A percentile compares a stretch with the other conserved stretches of the same genome.
These are phyloP conservation scores for Eupleurogrammus muticus DNA, from an alignment of 2,797 vertebrate species.

Conservation along the genomic window DNA sequence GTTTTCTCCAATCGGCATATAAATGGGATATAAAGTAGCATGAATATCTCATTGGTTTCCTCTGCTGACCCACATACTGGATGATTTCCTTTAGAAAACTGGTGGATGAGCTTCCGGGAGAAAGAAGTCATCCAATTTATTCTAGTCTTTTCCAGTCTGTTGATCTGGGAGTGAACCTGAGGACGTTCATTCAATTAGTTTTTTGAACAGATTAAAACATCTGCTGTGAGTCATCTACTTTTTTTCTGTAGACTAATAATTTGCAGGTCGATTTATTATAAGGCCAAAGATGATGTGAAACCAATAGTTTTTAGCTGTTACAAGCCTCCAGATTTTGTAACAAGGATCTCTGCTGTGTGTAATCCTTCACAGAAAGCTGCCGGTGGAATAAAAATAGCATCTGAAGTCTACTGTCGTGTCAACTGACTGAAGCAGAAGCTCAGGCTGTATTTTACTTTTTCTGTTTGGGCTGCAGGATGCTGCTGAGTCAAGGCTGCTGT, in stretches of 20 bases:
- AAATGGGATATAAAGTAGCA: slow-evolving; percentile 67
- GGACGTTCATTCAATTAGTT: not conserved
- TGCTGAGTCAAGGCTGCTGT: not conserved
- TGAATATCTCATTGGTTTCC: slow-evolving; percentile 64
- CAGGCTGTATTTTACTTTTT: not conserved
- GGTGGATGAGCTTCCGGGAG: slow-evolving; percentile 42
- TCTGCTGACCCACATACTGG: slow-evolving; percentile 68
- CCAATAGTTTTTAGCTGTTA: not conserved
- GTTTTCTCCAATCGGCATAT: slow-evolving; percentile 60
- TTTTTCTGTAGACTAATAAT: not conserved
- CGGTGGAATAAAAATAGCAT: slow-evolving; percentile 57
- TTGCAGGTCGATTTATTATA: not conserved
- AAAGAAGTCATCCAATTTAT: slow-evolving; percentile 51
- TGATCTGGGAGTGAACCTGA: slow-evolving; percentile 12
- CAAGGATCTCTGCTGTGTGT: slow-evolving; percentile 3
- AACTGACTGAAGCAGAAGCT: slow-evolving; percentile 19
- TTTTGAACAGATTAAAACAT: not conserved
- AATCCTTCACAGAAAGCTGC: slow-evolving; percentile 11
- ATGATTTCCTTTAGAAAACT: slow-evolving; percentile 42
- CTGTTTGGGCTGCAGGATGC: not conserved
- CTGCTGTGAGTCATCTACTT: not conserved
- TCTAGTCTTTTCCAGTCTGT: slow-evolving; percentile 25
- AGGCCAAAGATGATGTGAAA: not conserved
- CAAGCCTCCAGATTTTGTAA: not conserved
- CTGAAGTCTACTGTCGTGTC: slow-evolving; percentile 13